Evolutionary conservation across 2,113 vertebrate species (phyloP).

Genomic region (Xenopus borealis): DNA sequence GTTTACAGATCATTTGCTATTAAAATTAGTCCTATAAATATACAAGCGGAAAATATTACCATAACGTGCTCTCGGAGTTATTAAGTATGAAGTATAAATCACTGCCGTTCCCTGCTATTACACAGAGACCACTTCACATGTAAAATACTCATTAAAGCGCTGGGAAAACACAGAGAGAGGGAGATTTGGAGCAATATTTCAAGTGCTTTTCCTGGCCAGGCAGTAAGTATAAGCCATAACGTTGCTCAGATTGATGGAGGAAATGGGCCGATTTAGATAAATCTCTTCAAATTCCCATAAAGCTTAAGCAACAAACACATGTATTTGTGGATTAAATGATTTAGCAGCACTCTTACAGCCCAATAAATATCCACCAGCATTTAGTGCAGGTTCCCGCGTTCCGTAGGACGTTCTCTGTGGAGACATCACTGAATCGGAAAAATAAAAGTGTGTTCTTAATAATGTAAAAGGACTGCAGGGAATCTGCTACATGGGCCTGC

Average conservation of each 20-base stretch:
- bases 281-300: slow-evolving; percentile 15
- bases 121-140: not conserved
- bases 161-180: not conserved
- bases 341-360: not conserved
- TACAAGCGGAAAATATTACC: not conserved
- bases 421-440: too few species aligned
- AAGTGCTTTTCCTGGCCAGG: not conserved
- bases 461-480: too few species aligned
- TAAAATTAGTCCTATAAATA: not conserved
- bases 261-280: slow-evolving; percentile 21
- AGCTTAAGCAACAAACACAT: slow-evolving; percentile 13
- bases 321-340: slow-evolving; percentile 15
- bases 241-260: not conserved
- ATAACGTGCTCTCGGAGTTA: not conserved
- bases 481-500: too few species aligned
- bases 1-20: not conserved
- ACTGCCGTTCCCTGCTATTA: not conserved
- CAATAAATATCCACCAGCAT: not conserved
- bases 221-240: not conserved
- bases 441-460: too few species aligned
- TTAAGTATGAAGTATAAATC: not conserved
- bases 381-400: not conserved
- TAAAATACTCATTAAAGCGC: not conserved
- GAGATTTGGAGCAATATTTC: not conserved
- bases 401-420: too few species aligned